Evolutionary conservation across 1,140 invertebrate genomes (phyloP), one percentile per base, ranked within the genome.

Genomic region (Lerema accius): DNA sequence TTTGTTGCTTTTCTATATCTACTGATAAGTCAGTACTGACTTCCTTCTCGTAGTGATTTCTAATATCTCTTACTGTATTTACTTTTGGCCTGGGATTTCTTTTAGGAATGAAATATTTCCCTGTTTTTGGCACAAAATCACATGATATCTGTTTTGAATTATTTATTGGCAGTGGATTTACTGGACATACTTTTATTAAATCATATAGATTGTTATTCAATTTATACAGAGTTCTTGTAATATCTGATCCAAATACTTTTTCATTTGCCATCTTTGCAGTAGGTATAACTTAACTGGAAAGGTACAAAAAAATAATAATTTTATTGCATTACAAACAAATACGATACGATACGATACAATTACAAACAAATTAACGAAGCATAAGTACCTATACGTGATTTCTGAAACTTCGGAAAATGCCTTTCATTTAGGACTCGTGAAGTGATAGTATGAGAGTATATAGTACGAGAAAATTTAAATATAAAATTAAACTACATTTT

Each of bases 71-170:
- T 11, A 90, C 80, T 45, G 88, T 90, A 55, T 71, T 86, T 4
- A 90, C 88, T 71, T 88, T 90, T 23, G 64, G 7, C 56, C 66
- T 77, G 42, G 63, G 67, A 72, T 77, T 89, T 61, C 78, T 84
- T 67, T 89, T 89, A 63, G 84, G 73, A 59, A 76, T 50, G 63
- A 84, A 90, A 39, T 66, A 46, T 67, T 90, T 90, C 51, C 78
- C 79, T 62, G 14, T 76, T 69, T 63, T 78, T 1, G 84, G 82
- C 49, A 56, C 50, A 76, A 82, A 90, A 42, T 79, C 58, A 63
- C 76, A 90, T 11, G 53, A 32, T 39, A 51, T 15, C 32, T 28
- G 15, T 65, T 59, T 65, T 26, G 11, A 58, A 14, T 15, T 16
- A 53, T 63, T 61, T 40, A 42, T 42, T 23, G 32, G 6, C 23